Evolutionary conservation across 1,140 invertebrate genomes (phyloP).

Genomic region (Bradysia coprophila): DNA sequence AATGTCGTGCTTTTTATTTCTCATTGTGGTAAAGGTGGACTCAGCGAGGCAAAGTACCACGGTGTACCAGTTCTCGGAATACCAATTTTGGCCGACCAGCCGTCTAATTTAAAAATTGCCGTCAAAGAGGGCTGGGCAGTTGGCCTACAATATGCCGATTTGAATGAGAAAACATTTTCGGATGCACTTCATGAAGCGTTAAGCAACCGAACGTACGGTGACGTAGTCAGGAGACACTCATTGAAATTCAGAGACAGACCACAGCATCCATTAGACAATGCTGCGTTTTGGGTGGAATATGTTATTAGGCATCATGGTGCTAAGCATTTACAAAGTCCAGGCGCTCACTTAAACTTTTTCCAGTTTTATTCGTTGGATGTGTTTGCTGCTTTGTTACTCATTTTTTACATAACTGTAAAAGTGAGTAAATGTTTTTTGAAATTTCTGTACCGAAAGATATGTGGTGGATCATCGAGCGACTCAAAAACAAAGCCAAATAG

Average conservation of each 20-base stretch:
- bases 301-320: slow-evolving; percentile 34
- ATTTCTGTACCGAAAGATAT: no score
- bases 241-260: slow-evolving; percentile 31
- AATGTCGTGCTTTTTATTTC: slow-evolving; percentile 42
- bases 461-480: no score
- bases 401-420: no score
- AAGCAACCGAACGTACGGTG: slow-evolving; percentile 4
- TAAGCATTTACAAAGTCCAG: no score
- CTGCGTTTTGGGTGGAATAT: no score
- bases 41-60: slow-evolving; percentile 34
- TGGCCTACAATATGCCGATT: slow-evolving; percentile 6
- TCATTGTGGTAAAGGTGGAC: slow-evolving; percentile 45
- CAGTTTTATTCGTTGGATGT: no score
- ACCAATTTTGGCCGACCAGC: slow-evolving; percentile 39
- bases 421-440: no score
- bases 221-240: slow-evolving; percentile 13
- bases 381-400: no score
- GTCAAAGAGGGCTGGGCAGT: slow-evolving; percentile 19
- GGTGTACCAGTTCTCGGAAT: slow-evolving; percentile 45
- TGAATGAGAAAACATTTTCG: slow-evolving; percentile 1
- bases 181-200: slow-evolving; percentile 5
- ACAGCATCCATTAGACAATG: slow-evolving; percentile 26
- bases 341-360: no score
- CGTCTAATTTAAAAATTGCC: slow-evolving; percentile 26
- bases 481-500: no score